Evolutionary conservation across 2,888 invertebrate genomes (phyloP).

Genomic region (Agonopterix alstromeriana): DNA sequence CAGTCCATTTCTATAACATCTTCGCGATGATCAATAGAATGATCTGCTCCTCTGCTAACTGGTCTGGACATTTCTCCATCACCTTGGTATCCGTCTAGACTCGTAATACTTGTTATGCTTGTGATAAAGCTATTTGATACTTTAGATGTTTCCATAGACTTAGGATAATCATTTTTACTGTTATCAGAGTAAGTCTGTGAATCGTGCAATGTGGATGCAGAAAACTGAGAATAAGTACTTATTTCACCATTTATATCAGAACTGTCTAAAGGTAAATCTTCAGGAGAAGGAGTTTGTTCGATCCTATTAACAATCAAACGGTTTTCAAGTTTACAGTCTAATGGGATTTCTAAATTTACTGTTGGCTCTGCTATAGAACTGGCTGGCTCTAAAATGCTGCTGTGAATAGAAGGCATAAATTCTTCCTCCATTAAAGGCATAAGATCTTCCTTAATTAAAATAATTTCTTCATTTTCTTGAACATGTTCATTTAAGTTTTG

Average conservation of each 20-base stretch:
- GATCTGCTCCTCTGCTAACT: slow-evolving; percentile 88
- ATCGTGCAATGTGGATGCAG: slow-evolving; percentile 66
- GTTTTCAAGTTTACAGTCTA: slow-evolving; percentile 67
- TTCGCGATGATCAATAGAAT: slow-evolving; percentile 77
- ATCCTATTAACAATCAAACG: slow-evolving; percentile 63
- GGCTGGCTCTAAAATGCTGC: slow-evolving; percentile 76
- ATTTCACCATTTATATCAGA: slow-evolving; percentile 79
- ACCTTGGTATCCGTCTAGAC: slow-evolving; percentile 95
- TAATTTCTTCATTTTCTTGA: slow-evolving; percentile 14
- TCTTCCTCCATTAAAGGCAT: slow-evolving; percentile 71
- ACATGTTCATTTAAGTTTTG: slow-evolving; percentile 9
- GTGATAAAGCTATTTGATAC: slow-evolving; percentile 88
- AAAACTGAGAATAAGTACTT: slow-evolving; percentile 71
- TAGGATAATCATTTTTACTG: slow-evolving; percentile 77
- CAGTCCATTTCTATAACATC: slow-evolving; percentile 74
- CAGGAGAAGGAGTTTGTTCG: slow-evolving; percentile 90
- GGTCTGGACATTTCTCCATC: slow-evolving; percentile 93
- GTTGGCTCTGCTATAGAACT: slow-evolving; percentile 73
- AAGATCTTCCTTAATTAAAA: slow-evolving; percentile 30
- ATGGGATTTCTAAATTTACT: slow-evolving; percentile 72
- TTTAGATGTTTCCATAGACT: slow-evolving; percentile 79
- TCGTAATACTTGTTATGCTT: slow-evolving; percentile 93
- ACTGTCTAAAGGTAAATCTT: slow-evolving; percentile 88
- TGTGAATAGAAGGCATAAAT: slow-evolving; percentile 78
- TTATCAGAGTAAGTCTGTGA: slow-evolving; percentile 72